A percentile compares a stretch with the other conserved stretches of the same genome.
Conservation (phyloP, 2,797 vertebrate genomes). For the Darevskia nairensis region DNA sequence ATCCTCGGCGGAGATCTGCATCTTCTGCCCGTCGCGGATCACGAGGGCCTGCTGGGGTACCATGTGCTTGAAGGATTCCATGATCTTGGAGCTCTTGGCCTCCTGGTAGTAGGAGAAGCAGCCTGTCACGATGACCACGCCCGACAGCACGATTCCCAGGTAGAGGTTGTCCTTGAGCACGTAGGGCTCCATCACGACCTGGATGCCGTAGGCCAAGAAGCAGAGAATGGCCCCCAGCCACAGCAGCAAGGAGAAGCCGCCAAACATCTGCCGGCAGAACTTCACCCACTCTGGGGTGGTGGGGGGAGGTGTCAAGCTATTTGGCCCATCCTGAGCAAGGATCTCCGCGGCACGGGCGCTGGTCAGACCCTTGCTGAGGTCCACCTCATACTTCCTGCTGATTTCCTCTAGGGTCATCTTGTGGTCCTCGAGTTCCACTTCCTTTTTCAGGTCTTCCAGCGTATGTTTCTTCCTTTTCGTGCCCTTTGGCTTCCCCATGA, state of each 20-base stretch:
- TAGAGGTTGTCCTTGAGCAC: background rate
- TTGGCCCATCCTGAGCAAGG: background rate
- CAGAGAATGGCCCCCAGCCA: constrained; percentile 12
- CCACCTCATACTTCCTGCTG: background rate
- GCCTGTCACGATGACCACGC: background rate
- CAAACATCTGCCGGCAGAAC: constrained; percentile 25
- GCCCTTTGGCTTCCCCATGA: background rate
- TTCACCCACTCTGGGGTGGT: constrained; percentile 17
- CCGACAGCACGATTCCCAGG: background rate
- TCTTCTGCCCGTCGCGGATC: background rate
- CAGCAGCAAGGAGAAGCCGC: background rate
- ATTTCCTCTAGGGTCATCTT: background rate
- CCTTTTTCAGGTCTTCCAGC: constrained; percentile 3
- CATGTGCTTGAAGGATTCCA: constrained; percentile 36
- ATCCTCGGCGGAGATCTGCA: background rate
- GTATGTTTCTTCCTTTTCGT: background rate
- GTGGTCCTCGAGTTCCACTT: background rate
- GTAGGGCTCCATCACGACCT: rapidly evolving
- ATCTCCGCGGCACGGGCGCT: background rate
- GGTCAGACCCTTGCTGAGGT: background rate
- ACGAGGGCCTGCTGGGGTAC: constrained; percentile 12
- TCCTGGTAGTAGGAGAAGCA: constrained; percentile 34
- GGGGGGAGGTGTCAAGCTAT: background rate
- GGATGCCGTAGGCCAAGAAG: background rate
- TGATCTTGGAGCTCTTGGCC: constrained; percentile 26